Evolutionary conservation across 1,140 invertebrate species (phyloP).

Genomic region (Trachymyrmex septentrionalis): DNA sequence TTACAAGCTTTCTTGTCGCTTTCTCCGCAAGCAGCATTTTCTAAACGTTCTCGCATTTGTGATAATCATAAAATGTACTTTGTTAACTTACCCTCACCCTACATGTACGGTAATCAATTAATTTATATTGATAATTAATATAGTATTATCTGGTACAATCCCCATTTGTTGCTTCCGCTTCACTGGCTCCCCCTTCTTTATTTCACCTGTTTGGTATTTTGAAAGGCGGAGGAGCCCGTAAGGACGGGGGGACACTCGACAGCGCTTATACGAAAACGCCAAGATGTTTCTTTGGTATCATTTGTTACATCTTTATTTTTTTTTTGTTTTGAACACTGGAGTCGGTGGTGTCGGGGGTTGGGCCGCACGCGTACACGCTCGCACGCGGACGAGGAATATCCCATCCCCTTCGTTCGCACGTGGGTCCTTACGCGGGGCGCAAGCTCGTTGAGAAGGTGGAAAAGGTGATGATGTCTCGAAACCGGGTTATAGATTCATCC

Average conservation of each 20-base stretch:
- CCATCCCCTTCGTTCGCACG: constrained; percentile 74
- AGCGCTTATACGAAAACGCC: constrained; percentile 50
- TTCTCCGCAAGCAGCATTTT: constrained; percentile 57
- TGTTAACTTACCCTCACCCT: constrained; percentile 70
- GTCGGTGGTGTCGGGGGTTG: constrained; percentile 85
- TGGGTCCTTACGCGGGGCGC: constrained; percentile 81
- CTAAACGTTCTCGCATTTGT: constrained; percentile 60
- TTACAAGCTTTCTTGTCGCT: constrained; percentile 32
- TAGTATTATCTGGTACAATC: constrained; percentile 84
- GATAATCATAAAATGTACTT: constrained; percentile 74
- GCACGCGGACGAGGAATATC: constrained; percentile 75
- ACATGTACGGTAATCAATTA: constrained; percentile 76
- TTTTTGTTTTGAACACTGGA: constrained; percentile 84
- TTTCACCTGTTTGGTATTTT: not conserved
- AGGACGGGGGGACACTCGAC: constrained; percentile 39
- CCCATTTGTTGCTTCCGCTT: constrained; percentile 76
- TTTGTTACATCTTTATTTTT: constrained; percentile 53
- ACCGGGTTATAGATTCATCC: not conserved
- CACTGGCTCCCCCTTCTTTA: constrained; percentile 71
- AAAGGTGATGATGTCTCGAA: constrained; percentile 15
- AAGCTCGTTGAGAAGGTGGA: constrained; percentile 57
- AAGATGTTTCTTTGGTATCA: constrained; percentile 47
- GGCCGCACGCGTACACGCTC: constrained; percentile 61
- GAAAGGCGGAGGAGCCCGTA: constrained; percentile 20
- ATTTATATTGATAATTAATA: constrained; percentile 82